Base-by-base conservation (phyloP, 1,140 invertebrate species). In the Trichonephila clavipes region DNA sequence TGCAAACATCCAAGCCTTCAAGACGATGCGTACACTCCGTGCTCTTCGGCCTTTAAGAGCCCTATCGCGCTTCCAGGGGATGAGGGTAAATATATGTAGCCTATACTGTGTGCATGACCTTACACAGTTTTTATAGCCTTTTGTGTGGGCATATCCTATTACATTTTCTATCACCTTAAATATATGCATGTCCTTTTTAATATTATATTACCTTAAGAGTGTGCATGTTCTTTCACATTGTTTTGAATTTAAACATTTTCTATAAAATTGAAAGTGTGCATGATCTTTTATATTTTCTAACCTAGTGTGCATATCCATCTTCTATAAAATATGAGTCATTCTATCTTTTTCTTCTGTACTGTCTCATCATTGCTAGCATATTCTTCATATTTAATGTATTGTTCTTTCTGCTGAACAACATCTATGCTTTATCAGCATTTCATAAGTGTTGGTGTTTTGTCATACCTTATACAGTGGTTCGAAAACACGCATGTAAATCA, bases 51-150 rank as follows among this genome's bases (percentile, higher is more conserved):
- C 94, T 92, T 93, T 94, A 88, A 94, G 94, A 94, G 98, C 98
- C 96, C 98, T 99, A 98, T 98, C 98, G 96, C 97, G 98, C 96
- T 98, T 99, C 98, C 98, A 99, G 97, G 98, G 98, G 96, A 99
- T 99, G 98, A 98, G 98, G 97, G 98, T 98, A 98, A 97, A 98
- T 98, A 92, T 89, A 34, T 88, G 88, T 89, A 82, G 69, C 86
- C 64, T 12, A 64, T 24, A 61, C 58, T 2, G 24, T 81, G 12
- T 94, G 93, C 66, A 69, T 69, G 66, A 69, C 66, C 66, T 69
- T 69, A 10, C 7, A 51, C 51, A 51, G 7, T 51, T 51, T 51
- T 0, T 51, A 51, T 51, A 51, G 51, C 51, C n/a, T 69, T 12
- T n/a, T 24, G 72, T 77, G 72, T 77, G 51, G 51, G 72, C 72